Evolutionary conservation across 2,888 invertebrate species (phyloP).

Genomic region (Gymnocheta viridis): DNA sequence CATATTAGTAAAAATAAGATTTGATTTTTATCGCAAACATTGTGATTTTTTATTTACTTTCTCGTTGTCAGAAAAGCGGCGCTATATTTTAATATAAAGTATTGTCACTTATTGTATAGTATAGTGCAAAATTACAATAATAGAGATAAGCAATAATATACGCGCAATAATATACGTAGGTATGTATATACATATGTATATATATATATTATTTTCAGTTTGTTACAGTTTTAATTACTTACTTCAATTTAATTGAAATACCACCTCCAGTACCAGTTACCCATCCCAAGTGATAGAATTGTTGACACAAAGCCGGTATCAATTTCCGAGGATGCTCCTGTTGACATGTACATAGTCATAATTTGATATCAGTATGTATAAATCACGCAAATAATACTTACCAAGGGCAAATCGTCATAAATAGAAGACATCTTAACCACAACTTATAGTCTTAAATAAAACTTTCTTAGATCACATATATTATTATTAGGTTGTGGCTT

Average conservation of each 20-base stretch:
- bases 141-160: too few relatives aligned
- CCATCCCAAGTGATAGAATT: constrained; percentile 97
- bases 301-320: constrained; percentile 94
- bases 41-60: too few relatives aligned
- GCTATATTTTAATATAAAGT: too few relatives aligned
- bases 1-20: too few relatives aligned
- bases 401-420: constrained; percentile 54
- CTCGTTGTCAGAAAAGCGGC: too few relatives aligned
- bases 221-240: constrained; percentile 75
- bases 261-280: constrained; percentile 98
- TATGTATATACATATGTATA: too few relatives aligned
- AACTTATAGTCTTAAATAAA: not conserved
- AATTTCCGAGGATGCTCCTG: constrained; percentile 90
- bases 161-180: too few relatives aligned
- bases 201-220: too few relatives aligned
- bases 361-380: not conserved
- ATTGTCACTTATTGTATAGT: too few relatives aligned
- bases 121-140: too few relatives aligned
- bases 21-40: too few relatives aligned
- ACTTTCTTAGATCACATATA: not conserved
- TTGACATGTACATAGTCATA: not conserved
- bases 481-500: too few relatives aligned
- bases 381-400: constrained; percentile 11
- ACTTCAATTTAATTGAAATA: constrained; percentile 94
- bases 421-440: constrained; percentile 53